Evolutionary conservation across 2,113 vertebrate genomes (phyloP).

Genomic region (Geococcyx californianus): DNA sequence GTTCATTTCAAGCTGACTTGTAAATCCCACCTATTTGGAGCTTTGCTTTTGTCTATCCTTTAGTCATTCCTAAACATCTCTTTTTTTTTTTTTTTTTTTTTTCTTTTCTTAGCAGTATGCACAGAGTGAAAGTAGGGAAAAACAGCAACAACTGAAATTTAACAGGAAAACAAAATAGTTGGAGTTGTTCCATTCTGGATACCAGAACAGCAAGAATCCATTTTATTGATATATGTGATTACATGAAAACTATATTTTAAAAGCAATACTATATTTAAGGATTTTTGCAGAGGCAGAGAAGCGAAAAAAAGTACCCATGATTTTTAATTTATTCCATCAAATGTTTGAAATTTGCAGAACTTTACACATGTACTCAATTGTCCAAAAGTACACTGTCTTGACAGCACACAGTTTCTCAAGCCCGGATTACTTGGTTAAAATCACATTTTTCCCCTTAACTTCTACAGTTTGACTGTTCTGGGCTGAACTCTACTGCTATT

Average conservation of each 20-base stretch:
- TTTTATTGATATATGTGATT: neutral
- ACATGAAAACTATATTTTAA: neutral
- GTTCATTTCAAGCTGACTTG: neutral
- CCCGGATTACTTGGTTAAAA: neutral
- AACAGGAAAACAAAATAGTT: neutral
- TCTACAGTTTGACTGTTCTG: neutral
- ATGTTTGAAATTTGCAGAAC: neutral
- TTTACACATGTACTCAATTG: neutral
- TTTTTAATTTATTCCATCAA: neutral
- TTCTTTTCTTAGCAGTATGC: neutral
- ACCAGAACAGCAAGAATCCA: neutral
- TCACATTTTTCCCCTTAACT: neutral
- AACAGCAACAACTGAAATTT: neutral
- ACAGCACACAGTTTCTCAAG: neutral
- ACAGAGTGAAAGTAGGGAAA: neutral
- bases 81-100: neutral
- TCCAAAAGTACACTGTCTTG: neutral
- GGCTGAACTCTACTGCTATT: neutral
- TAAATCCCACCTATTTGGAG: neutral
- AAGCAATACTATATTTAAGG: neutral
- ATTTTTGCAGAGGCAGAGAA: neutral
- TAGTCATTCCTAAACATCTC: neutral
- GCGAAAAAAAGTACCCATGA: fast-evolving
- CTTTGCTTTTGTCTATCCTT: neutral
- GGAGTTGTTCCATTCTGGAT: neutral